Evolutionary conservation across 1,140 invertebrate species (phyloP), one percentile per base, ranked within the genome.

Genomic region (Hyphantria cunea): DNA sequence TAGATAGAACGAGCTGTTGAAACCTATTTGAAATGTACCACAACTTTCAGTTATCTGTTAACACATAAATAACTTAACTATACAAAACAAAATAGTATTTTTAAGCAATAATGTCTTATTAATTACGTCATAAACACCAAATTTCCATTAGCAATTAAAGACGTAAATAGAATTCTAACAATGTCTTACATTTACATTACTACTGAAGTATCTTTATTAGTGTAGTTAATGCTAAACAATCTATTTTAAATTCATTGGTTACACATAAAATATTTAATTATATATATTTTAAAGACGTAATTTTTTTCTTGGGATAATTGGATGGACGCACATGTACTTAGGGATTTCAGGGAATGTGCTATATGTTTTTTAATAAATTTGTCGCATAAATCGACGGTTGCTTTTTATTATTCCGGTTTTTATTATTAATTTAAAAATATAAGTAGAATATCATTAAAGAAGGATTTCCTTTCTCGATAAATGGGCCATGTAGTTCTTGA

Each of bases 161-260:
- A 12, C 53, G 44, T 45, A 32, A 31, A 45, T 55, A 13, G 13
- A 5, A 55, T 55, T 56, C 53, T 12, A 45, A 56, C 53, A 56
- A 45, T 45, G 32, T 14, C 41, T 54, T 31, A 31, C 42, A 45
- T 31, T 54, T 44, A 14, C n/a, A n/a, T n/a, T n/a, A n/a, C n/a
- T n/a, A 15, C 53, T 34, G 0, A 33, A 47, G 42, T 32, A 47
- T 56, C 53, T 56, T 41, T 56, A 56, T 56, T 47, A 45, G 13
- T 13, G 53, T 47, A 25, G 17, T 25, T 25, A 25, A 56, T 56
- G 53, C 25, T 56, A 25, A 47, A 56, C 32, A 6, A 37, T 31
- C n/a, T 4, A 12, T 45, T 47, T 47, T 17, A 34, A 41, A 56
- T 25, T 25, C 17, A 25, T 25, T 25, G 5, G 47, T 32, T 15